Evolutionary conservation across 2,888 invertebrate species (phyloP).

Genomic region (Zaprionus lineosus): DNA sequence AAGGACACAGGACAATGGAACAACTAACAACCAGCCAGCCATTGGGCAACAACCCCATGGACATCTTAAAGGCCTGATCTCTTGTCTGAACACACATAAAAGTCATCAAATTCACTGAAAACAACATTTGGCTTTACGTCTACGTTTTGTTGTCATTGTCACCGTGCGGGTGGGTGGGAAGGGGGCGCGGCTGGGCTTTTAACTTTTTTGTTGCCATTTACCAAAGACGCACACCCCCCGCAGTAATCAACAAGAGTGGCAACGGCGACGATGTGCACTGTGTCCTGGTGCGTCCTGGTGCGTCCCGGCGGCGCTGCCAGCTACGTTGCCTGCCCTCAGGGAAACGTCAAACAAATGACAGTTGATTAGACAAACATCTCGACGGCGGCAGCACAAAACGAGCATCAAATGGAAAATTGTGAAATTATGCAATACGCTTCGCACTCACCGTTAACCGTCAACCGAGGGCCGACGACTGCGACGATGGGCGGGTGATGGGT

Average conservation of each 20-base stretch:
- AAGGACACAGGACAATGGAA: slow-evolving; percentile 10
- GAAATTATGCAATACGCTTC: slow-evolving; percentile 81
- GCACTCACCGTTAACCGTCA: slow-evolving; percentile 36
- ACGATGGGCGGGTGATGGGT: no score
- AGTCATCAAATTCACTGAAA: slow-evolving; percentile 82
- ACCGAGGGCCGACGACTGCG: no score
- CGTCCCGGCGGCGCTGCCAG: slow-evolving; percentile 28
- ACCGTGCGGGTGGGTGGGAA: slow-evolving; percentile 24
- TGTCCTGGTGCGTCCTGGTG: slow-evolving; percentile 33
- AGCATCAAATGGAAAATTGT: slow-evolving; percentile 82
- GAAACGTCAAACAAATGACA: slow-evolving; percentile 82
- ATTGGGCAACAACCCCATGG: slow-evolving; percentile 65
- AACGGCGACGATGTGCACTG: slow-evolving; percentile 56
- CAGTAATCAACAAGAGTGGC: slow-evolving; percentile 77
- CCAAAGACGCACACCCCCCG: slow-evolving; percentile 36
- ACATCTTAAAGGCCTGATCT: slow-evolving; percentile 82
- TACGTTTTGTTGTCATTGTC: slow-evolving; percentile 75
- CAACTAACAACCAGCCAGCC: slow-evolving; percentile 14
- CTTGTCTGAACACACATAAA: slow-evolving; percentile 80
- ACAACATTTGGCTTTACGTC: slow-evolving; percentile 77
- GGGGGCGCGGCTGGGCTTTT: slow-evolving; percentile 58
- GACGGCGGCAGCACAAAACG: slow-evolving; percentile 74
- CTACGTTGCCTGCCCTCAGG: slow-evolving; percentile 71
- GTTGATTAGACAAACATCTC: slow-evolving; percentile 82
- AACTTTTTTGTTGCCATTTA: slow-evolving; percentile 63